Base-by-base conservation (phyloP, 2,113 vertebrate genomes). In the Abramis brama region DNA sequence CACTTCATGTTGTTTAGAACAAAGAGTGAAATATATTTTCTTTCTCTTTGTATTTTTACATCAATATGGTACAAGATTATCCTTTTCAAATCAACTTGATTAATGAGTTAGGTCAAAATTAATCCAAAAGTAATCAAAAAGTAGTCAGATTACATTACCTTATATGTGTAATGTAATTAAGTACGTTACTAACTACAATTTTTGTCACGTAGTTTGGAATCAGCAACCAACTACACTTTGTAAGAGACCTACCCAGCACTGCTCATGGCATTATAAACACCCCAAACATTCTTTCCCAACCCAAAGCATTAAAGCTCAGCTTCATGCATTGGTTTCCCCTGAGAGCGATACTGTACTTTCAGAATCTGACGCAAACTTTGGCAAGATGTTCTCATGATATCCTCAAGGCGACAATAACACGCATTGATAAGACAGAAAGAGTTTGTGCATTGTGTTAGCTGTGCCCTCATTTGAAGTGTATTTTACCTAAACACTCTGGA, bases 401-500 rank as follows among this genome's bases (percentile, higher is more conserved):
- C 45, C 23, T 25, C 39, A 77, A 62, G 60, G 60, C 39, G 27
- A 78, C 84, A 73, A 84, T 62, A 64, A 84, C 64, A 19, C 17
- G 5, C 79, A 73, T 39, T 73, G 21, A 83, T 82, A 33, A 78
- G 73, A 87, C 57, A 64, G 64, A 64, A 86, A 57, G 19, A 70
- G 75, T 60, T 75, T 82, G 43, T 2, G 55, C 77, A n/a, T 68
- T 84, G 78, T 71, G 47, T 79, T 77, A 55, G 77, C 52, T 25
- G 45, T 50, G 59, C 80, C 83, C 62, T 84, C 47, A 74, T 79
- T 70, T 64, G n/a, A 84, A 86, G 87, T 74, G 76, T 50, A 79
- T 85, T 85, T 82, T 82, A 71, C 62, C 82, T 30, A 74, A 86
- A 86, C 82, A 79, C 73, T 52, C 62, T 74, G 57, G 43, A 77